Evolutionary conservation across 2,797 vertebrate species (phyloP), one percentile per base, ranked within the genome.

Genomic region (Naso thynnoides): DNA sequence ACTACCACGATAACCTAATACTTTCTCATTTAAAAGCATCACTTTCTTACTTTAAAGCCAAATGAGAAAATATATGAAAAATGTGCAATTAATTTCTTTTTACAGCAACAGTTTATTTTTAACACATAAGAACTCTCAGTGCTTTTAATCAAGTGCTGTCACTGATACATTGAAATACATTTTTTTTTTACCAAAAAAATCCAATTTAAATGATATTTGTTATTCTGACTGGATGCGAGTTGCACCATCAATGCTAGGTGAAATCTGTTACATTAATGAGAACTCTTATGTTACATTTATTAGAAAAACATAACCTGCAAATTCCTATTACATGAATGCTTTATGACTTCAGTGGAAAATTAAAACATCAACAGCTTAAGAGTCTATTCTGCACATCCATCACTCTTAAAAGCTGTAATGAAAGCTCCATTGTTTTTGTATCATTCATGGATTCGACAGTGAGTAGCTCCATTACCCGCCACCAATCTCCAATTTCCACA

Each of bases 261-360:
- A 39, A 58, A 73, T 80, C n/a, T 61, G 29, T 75, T 66, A 48
- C 10, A 38, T 56, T 73, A 66, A 57, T 78, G 44, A 33, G n/a
- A 73, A 63, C 57, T 65, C 50, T 71, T 57, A 44, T 68, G 59
- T 23, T 64, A 9, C n/a, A 65, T 23, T 41, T 44, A 54, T 50
- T 70, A 66, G 68, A 44, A 48, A 26, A 55, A 54, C 52, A 24
- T 36, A 62, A 65, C 66, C 59, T 54, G 63, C 38, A 71, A 53
- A 84, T 73, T 66, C 10, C 50, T 5, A 60, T 75, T 69, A 52
- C 24, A 66, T 53, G 3, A 55, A 72, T 78, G 56, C 36, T 58
- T 82, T 58, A 49, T 65, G 66, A 50, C 29, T 78, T 69, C 63
- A 66, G 60, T 82, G 64, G 56, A 61, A 78, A 72, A 81, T 77